Conservation (phyloP, 37 sponge, comb jelly and placozoan species). For the Axinella damicornis region DNA sequence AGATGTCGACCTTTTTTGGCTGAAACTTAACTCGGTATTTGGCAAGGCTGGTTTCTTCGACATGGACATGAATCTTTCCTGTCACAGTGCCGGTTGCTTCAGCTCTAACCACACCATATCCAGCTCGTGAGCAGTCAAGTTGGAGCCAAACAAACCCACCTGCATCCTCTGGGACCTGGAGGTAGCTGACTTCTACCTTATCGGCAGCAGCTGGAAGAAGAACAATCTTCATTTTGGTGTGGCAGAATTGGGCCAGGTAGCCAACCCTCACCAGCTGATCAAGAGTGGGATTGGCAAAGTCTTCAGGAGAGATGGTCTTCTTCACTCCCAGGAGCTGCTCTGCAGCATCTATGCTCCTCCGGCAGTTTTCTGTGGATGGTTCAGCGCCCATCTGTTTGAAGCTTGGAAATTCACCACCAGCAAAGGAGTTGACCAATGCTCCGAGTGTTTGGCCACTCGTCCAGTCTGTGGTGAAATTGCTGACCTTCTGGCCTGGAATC, state of each 20-base stretch:
- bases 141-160: constrained; percentile 38
- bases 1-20: constrained; percentile 34
- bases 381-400: constrained; percentile 31
- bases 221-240: neutral
- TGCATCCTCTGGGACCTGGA: constrained; percentile 26
- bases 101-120: constrained; percentile 24
- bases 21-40: constrained; percentile 21
- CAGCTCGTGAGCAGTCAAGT: constrained; percentile 41
- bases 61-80: constrained; percentile 13
- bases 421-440: constrained; percentile 69
- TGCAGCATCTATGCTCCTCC: constrained; percentile 75
- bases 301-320: constrained; percentile 60
- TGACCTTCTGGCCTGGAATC: constrained; percentile 66
- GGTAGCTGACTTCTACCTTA: constrained; percentile 27
- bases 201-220: constrained; percentile 49
- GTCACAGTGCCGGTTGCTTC: constrained; percentile 17
- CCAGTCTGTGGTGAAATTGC: constrained; percentile 79
- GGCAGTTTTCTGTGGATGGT: constrained; percentile 63
- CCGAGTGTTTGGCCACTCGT: constrained; percentile 69
- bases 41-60: neutral
- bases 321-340: constrained; percentile 68
- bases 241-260: constrained; percentile 84
- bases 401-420: constrained; percentile 44
- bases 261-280: constrained; percentile 85
- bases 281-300: constrained; percentile 66